Evolutionary conservation across 1,140 invertebrate genomes (phyloP).

Genomic region (Asbolus verrucosus): DNA sequence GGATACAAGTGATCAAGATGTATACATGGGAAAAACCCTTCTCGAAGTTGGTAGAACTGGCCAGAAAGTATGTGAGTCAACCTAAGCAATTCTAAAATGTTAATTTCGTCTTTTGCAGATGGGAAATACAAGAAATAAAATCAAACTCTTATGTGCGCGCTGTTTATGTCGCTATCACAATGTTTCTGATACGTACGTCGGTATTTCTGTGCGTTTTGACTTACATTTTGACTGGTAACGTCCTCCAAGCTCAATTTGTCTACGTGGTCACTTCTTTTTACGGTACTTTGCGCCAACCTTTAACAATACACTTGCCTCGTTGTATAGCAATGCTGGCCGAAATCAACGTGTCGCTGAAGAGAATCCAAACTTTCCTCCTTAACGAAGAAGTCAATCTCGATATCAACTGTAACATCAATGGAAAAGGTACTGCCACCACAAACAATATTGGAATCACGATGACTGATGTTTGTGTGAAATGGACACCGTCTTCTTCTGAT

Average conservation of each 20-base stretch:
- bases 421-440: conserved; percentile 44
- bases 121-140: conserved; percentile 74
- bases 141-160: conserved; percentile 78
- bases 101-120: conserved; percentile 62
- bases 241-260: conserved; percentile 79
- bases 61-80: conserved; percentile 68
- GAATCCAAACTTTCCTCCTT: conserved; percentile 20
- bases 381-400: conserved; percentile 68
- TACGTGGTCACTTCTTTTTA: conserved; percentile 77
- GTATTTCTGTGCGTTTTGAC: conserved; percentile 81
- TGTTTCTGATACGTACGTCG: conserved; percentile 77
- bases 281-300: conserved; percentile 75
- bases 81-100: not conserved
- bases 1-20: conserved; percentile 93
- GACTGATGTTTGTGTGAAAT: conserved; percentile 32
- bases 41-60: conserved; percentile 71
- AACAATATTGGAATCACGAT: conserved; percentile 10
- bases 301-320: conserved; percentile 66
- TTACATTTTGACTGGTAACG: conserved; percentile 76
- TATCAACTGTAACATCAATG: conserved; percentile 73
- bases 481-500: conserved; percentile 64
- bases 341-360: conserved; percentile 7
- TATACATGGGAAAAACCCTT: conserved; percentile 88
- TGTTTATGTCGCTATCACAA: conserved; percentile 76
- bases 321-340: conserved; percentile 20